These are phyloP conservation scores for Hylaeus anthracinus DNA, from an alignment of 1,140 invertebrate genomes.

Conservation along the genomic window DNA sequence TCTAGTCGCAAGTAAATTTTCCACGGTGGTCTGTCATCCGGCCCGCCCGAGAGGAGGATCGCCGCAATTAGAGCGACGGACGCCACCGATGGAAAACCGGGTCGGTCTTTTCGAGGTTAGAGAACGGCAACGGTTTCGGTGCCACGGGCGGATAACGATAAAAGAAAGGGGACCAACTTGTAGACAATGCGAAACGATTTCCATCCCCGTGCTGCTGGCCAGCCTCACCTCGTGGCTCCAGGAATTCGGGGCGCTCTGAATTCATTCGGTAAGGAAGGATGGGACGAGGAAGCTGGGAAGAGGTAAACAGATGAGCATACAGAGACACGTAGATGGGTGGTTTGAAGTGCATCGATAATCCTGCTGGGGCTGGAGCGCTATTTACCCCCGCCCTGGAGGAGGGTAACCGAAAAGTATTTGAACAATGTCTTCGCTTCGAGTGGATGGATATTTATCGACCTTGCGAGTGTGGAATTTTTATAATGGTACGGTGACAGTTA, in stretches of 20 bases:
- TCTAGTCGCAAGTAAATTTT: constrained; percentile 30
- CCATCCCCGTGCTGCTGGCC: constrained; percentile 20
- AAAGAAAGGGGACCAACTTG: constrained; percentile 42
- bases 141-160: constrained; percentile 48
- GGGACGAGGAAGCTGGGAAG: background rate
- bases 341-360: background rate
- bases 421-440: too few species aligned
- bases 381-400: too few species aligned
- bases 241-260: constrained; percentile 45
- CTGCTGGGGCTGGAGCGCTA: background rate
- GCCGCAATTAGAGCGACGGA: constrained; percentile 51
- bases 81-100: constrained; percentile 47
- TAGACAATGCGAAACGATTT: constrained; percentile 49
- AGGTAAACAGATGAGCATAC: constrained; percentile 1
- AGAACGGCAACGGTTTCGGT: constrained; percentile 39
- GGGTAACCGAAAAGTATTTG: too few species aligned
- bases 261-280: constrained; percentile 36
- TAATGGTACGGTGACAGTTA: too few species aligned
- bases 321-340: background rate
- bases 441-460: too few species aligned
- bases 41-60: constrained; percentile 18
- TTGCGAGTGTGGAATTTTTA: too few species aligned
- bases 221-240: constrained; percentile 20
- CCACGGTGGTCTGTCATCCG: constrained; percentile 29
- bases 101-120: constrained; percentile 45